Base-by-base conservation (phyloP, 2,888 invertebrate species). In the Creontiades dilutus region DNA sequence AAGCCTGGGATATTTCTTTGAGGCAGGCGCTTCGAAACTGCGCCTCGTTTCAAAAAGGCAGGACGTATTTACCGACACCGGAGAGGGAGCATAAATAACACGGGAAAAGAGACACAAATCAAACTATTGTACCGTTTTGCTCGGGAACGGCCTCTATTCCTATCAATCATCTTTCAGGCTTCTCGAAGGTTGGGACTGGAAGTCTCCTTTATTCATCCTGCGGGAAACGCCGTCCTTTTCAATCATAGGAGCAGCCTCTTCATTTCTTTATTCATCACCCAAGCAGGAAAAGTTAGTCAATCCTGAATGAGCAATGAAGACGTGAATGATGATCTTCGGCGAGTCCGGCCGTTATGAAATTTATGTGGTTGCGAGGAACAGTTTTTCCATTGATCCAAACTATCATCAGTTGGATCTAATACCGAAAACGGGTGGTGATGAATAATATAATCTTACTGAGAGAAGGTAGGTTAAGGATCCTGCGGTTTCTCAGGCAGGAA, bases 41-140 rank as follows among this genome's bases (percentile, higher is more conserved):
- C 37, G 19, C 37, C 16, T n/a, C 16, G n/a, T 46, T 78, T 47
- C 37, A 16, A 46, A 78, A 78, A 78, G 78, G 28, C 78, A 47
- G 78, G 47, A 78, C 28, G 78, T 78, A 78, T 78, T 78, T 78
- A 78, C 78, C 19, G 68, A 68, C 23, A 68, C 78, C 46, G 19
- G 46, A 0, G n/a, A 78, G 19, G 46, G 78, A 37, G 28, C 78
- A 78, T 78, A 78, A 78, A 78, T 78, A 46, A 46, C 78, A 16
- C 78, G 78, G 78, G 78, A 28, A 78, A 78, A 46, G 46, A 78
- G 78, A 78, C 78, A 78, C 78, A 78, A 78, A 78, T 78, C 78
- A 78, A 78, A 78, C 78, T 78, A 78, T 78, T 78, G 78, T 78
- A 11, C 78, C 78, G 78, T 78, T 68, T 68, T 23, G 23, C 68